Evolutionary conservation across 2,888 invertebrate genomes (phyloP).

Genomic region (Cerastoderma edule): DNA sequence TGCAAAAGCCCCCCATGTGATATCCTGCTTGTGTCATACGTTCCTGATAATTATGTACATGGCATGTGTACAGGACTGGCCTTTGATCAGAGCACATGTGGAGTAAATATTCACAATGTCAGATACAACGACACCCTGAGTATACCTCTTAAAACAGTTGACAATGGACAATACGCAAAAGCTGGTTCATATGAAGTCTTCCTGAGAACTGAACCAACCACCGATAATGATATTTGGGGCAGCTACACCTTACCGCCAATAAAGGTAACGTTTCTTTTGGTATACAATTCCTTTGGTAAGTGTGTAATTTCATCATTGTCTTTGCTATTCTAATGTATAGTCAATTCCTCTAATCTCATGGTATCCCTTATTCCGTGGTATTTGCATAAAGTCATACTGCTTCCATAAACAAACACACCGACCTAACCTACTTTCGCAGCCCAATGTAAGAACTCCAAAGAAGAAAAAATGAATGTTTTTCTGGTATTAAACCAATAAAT

Average conservation of each 20-base stretch:
- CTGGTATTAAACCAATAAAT: too few relatives aligned
- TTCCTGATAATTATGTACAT: background rate
- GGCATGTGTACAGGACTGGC: conserved; percentile 1
- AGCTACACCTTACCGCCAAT: background rate
- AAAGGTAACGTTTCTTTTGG: background rate
- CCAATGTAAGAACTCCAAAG: too few relatives aligned
- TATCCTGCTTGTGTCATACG: background rate
- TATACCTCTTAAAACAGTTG: background rate
- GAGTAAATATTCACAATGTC: background rate
- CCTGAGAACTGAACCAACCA: conserved; percentile 1
- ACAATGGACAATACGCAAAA: conserved; percentile 4
- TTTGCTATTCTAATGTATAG: too few relatives aligned
- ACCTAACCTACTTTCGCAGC: too few relatives aligned
- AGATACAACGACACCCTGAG: background rate
- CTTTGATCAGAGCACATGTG: background rate
- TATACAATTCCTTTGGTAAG: too few relatives aligned
- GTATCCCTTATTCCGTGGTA: too few relatives aligned
- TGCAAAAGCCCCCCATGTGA: background rate
- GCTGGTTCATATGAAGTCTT: background rate
- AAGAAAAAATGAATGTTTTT: too few relatives aligned
- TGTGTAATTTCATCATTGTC: too few relatives aligned
- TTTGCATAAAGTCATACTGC: too few relatives aligned
- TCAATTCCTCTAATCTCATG: too few relatives aligned
- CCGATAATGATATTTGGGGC: background rate
- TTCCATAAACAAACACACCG: too few relatives aligned